These are phyloP conservation scores for Bujurquina vittata DNA, from an alignment of 2,113 vertebrate genomes.

Conservation along the genomic window DNA sequence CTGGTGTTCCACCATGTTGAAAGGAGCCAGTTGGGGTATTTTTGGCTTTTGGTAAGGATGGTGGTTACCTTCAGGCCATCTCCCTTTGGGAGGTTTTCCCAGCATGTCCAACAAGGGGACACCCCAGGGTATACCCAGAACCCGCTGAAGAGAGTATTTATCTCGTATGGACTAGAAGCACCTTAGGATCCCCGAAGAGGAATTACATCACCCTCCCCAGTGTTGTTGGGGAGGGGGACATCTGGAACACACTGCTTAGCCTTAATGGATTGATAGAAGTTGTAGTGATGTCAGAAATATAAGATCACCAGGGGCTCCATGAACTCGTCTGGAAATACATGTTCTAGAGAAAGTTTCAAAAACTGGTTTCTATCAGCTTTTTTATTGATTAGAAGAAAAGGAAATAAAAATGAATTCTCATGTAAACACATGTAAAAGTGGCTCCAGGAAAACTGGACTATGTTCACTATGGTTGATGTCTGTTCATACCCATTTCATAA, in stretches of 20 bases:
- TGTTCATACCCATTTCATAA: not conserved
- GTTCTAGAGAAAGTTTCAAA: not conserved
- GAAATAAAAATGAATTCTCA: not conserved
- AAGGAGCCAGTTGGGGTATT: not conserved
- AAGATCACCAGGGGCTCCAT: not conserved
- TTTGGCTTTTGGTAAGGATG: not conserved
- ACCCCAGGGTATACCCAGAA: not conserved
- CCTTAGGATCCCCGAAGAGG: not conserved
- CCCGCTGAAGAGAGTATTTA: not conserved
- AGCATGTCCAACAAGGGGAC: not conserved
- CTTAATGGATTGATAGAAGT: accelerated
- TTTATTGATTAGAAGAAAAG: not conserved
- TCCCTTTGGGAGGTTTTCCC: not conserved
- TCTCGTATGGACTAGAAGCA: not conserved
- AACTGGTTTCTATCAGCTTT: not conserved
- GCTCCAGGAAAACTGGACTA: not conserved
- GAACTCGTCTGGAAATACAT: not conserved
- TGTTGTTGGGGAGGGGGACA: no score
- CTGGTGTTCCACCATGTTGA: not conserved
- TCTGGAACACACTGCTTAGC: not conserved
- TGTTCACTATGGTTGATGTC: not conserved
- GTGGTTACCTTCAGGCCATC: not conserved
- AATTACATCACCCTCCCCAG: not conserved
- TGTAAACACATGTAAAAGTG: not conserved
- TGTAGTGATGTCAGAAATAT: not conserved